phyloP scores from a whole-genome alignment of 30 jellyfish, hydroid and myxozoan species.

The Morbakka virulenta region DNA sequence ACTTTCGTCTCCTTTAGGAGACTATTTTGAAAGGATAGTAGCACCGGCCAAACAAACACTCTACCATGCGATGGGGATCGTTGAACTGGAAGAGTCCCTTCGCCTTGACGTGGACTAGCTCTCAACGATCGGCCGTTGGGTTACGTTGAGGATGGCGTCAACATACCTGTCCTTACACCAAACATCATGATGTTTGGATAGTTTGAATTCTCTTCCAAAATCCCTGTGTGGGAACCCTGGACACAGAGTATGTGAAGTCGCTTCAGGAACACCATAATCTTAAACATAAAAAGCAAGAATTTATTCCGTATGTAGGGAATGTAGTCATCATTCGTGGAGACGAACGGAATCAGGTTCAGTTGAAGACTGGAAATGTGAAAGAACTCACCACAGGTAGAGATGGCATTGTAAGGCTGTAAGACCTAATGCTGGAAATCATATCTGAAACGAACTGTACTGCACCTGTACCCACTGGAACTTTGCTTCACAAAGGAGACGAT shows the following conservation, averaged over 20 bases:
- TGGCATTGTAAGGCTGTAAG: neutral
- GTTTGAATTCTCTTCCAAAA: neutral
- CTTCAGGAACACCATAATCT: conserved; percentile 6
- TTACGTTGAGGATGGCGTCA: conserved; percentile 30
- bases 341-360: neutral
- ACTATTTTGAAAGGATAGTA: conserved; percentile 42
- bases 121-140: conserved; percentile 49
- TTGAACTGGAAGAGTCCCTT: neutral
- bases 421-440: neutral
- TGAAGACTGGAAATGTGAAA: neutral
- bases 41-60: conserved; percentile 39
- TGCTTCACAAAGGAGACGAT: neutral
- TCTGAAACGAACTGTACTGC: neutral
- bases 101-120: conserved; percentile 25
- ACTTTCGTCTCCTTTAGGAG: conserved; percentile 31
- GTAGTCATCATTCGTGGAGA: neutral
- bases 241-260: conserved; percentile 17
- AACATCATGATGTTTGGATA: conserved; percentile 17
- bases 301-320: neutral
- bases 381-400: neutral
- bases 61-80: conserved; percentile 21
- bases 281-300: neutral
- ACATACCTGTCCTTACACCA: conserved; percentile 26
- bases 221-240: conserved; percentile 21
- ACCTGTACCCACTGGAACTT: neutral